A percentile compares a stretch with the other conserved stretches of the same genome.
phyloP scores from a whole-genome alignment of 2,113 vertebrate species.

The Neofelis nebulosa region DNA sequence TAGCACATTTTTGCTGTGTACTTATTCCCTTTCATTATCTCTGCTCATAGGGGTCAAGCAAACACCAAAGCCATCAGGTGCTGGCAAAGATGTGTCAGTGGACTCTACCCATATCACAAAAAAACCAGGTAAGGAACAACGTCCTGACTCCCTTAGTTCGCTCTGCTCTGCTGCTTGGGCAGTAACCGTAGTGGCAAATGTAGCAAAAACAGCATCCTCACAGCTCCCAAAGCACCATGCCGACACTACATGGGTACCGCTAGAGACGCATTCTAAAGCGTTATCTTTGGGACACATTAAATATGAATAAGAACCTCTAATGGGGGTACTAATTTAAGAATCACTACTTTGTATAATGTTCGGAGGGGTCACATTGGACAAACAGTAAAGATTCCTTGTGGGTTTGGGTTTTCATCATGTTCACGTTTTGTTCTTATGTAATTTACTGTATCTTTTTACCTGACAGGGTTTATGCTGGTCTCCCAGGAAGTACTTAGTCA shows the following conservation, averaged over 20 bases:
- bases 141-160: not conserved
- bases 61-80: slow-evolving; percentile 39
- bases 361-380: not conserved
- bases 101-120: slow-evolving; percentile 71
- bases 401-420: not conserved
- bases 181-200: not conserved
- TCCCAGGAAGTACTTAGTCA: not conserved
- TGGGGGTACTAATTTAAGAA: not conserved
- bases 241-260: not conserved
- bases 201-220: not conserved
- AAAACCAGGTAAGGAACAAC: slow-evolving; percentile 81
- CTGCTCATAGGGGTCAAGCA: slow-evolving; percentile 74
- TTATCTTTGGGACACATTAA: not conserved
- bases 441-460: not conserved
- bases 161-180: not conserved
- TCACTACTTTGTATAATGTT: not conserved
- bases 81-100: slow-evolving; percentile 68
- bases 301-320: not conserved
- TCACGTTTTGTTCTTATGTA: not conserved
- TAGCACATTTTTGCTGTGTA: not conserved
- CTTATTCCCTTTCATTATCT: slow-evolving; percentile 19
- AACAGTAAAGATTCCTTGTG: not conserved
- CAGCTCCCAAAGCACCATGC: not conserved
- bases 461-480: not conserved
- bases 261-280: not conserved